Base-by-base conservation (phyloP, 1,140 invertebrate species). In the Drosophila lacertosa region DNA sequence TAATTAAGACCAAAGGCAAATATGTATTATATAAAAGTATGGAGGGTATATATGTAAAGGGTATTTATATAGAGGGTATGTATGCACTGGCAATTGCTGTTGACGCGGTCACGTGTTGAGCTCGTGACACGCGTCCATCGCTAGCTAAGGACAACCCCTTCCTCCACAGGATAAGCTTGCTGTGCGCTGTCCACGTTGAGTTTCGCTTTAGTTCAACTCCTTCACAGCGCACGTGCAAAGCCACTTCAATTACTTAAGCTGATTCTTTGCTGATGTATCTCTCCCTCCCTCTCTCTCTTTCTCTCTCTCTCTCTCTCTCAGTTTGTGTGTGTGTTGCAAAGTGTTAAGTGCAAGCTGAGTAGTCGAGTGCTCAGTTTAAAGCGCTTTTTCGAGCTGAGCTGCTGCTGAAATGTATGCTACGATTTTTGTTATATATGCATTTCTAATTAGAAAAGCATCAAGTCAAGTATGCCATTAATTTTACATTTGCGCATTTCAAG, bases 401-500 rank as follows among this genome's bases (percentile, higher is more conserved):
- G 24, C 53, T 18, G 20, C 69, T 45, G 18, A 67, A 50, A 69
- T 63, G 70, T 73, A 62, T 59, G 69, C 74, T 66, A 51, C 55
- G 55, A 74, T 77, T 79, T 79, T 74, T 63, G 70, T 79, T 79
- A 74, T 74, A 74, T 72, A 77, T 75, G 71, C 77, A 78, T 75
- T 77, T 72, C 63, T 78, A 78, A 75, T 75, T 74, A 75, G 74
- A 78, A 77, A 69, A 68, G 67, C 67, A 76, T 76, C 72, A 77
- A 76, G 76, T 78, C 66, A 78, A 81, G 75, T 78, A 72, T 78
- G 75, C 72, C 72, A 81, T 78, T 81, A 78, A 81, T 81, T 81
- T 76, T 69, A 75, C 76, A 78, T 81, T 78, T 81, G 76, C 78
- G 67, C 75, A 72, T 78, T 81, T 76, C 16, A 76, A 81, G 78